Evolutionary conservation across 2,888 invertebrate genomes (phyloP).

Genomic region (Endotricha flammealis): DNA sequence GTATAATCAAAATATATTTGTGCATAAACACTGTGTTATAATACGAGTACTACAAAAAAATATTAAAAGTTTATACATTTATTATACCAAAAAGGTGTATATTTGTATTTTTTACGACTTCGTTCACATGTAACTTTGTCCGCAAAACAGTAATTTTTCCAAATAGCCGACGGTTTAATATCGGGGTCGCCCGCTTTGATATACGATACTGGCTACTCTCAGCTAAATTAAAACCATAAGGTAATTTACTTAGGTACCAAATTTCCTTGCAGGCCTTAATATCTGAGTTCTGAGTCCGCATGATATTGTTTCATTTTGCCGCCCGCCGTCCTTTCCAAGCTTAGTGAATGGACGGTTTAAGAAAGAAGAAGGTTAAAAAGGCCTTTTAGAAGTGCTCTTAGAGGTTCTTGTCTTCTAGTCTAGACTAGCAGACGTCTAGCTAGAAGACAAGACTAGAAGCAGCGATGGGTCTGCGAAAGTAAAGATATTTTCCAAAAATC

Average conservation of each 20-base stretch:
- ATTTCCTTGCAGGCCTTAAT: conserved; percentile 8
- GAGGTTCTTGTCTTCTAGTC: not conserved
- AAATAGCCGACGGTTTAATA: conserved; percentile 40
- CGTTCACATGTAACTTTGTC: conserved; percentile 27
- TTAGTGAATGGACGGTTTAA: conserved; percentile 18
- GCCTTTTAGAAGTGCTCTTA: not conserved
- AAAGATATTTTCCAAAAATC: no score
- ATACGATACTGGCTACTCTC: conserved; percentile 35
- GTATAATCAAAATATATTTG: no score
- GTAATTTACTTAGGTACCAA: conserved; percentile 42
- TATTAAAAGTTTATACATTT: no score
- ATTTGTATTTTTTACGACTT: conserved; percentile 17
- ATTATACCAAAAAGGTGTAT: no score
- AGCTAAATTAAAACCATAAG: conserved; percentile 48
- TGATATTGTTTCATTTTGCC: conserved; percentile 46
- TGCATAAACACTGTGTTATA: no score
- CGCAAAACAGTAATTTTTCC: conserved; percentile 34
- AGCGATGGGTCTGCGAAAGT: no score
- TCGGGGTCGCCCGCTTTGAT: conserved; percentile 35
- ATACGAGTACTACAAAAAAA: no score
- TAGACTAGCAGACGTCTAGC: no score
- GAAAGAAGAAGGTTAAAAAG: conserved; percentile 2
- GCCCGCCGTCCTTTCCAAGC: conserved; percentile 21
- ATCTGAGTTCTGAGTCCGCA: conserved; percentile 37
- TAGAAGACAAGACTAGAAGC: no score